Base-by-base conservation (phyloP, 2,113 vertebrate species). In the Gymnarchus niloticus region DNA sequence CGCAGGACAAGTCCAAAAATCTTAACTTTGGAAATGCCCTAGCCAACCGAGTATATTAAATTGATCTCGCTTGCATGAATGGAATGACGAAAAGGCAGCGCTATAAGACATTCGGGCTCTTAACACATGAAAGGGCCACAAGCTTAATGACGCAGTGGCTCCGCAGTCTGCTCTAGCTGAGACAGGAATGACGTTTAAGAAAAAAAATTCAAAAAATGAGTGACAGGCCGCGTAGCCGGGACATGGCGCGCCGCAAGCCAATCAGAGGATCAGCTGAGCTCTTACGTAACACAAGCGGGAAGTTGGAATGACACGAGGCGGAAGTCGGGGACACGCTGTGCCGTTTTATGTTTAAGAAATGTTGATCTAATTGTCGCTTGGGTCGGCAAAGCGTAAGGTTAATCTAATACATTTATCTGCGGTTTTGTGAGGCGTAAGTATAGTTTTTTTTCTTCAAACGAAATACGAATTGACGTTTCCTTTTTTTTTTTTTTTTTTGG, bases 281-380 rank as follows among this genome's bases (percentile, higher is more conserved):
- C 23, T 21, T 57, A 56, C n/a, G 17, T 12, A 2, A 25, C 1
- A 19, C 46, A 44, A 86, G 94, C 94, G 94, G 90, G 91, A 91
- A 84, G 83, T 49, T 92, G 77, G 54, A 49, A 94, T 87, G 41
- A 88, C 9, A 1, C 12, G 37, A 87, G 69, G n/a, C 87, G 91
- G 92, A 93, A 92, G 89, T 83, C 21, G 37, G 25, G 33, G 28
- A 2, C 23, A 57, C 2, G 57, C 81, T 87, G 83, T 89, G 61
- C n/a, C 9, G n/a, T 89, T 85, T 87, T n/a, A 86, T 12, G 90
- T 12, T 85, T 9, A 37, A 41, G 14, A n/a, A 6, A 3, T 59
- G 59, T 85, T 41, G 54, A 37, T 6, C 3, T 77, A 25, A 28
- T 49, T 48, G 17, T 48, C 48, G 77, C 33, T n/a, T 17, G 19